Base-by-base conservation (phyloP, 2,797 vertebrate genomes). In the Neosalanx taihuensis region DNA sequence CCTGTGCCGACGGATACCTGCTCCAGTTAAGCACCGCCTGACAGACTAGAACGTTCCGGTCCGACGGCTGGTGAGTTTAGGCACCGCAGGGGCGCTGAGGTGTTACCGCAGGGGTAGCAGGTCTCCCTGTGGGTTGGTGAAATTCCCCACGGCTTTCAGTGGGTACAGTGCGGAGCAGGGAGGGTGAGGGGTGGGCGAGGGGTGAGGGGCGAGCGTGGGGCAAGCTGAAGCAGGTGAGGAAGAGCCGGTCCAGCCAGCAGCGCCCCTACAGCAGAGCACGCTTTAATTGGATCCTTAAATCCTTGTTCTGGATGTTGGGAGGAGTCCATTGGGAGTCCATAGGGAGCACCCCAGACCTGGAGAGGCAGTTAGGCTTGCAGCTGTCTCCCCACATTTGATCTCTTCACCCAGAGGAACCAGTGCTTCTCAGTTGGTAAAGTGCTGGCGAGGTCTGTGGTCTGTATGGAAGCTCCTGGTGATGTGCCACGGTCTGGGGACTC, bases 1-100 rank as follows among this genome's bases (percentile, higher is more conserved):
- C 79, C 83, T 80, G 79, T 74, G 81, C 84, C 86, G 86, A 90
- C 81, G 81, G 85, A 89, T 86, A 89, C 87, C 86, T 88, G 88
- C 80, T 80, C 79, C 84, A 86, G 82, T 86, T 85, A 78, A 88
- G 85, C 83, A 78, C 78, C 84, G 79, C 62, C 80, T 86, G 85
- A 89, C 86, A 85, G 85, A 17, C 80, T 79, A 72, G 81, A 88
- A 87, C 85, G 78, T 71, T 67, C 74, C 67, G 85, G 82, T 87
- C 85, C 83, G 77, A 75, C 77, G 57, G 75, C 71, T 86, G 80
- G 84, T 87, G 37, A 9, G 23, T 46, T 23, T 78, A 85, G 78
- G 78, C 80, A 3, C 74, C 29, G 20, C 56, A 13, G 66, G 30
- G 30, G 66, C 56, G 29, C 12, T 20, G 70, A 75, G 77, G 70